These are phyloP conservation scores for Melanogrammus aeglefinus DNA, from an alignment of 2,797 vertebrate species.

Conservation along the genomic window DNA sequence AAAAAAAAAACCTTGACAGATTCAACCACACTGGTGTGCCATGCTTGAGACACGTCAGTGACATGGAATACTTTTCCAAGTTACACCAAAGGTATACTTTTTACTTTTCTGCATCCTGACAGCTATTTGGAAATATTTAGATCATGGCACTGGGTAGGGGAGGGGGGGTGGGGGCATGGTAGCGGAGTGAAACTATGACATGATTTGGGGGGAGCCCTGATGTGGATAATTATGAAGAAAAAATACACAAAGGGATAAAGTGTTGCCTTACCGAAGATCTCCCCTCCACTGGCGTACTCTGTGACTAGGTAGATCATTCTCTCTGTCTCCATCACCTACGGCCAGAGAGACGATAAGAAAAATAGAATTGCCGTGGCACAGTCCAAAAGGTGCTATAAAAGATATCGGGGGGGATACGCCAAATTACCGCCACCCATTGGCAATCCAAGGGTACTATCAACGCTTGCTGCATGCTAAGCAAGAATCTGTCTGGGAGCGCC, in stretches of 20 bases:
- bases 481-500: neutral
- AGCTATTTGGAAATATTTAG: neutral
- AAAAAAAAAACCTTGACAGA: neutral
- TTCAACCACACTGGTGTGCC: neutral
- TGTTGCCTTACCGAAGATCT: slow-evolving; percentile 91
- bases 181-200: neutral
- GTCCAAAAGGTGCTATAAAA: neutral
- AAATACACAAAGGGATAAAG: neutral
- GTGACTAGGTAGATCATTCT: slow-evolving; percentile 98
- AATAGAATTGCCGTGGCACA: neutral
- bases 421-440: neutral
- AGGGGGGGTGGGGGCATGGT: too few relatives aligned
- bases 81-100: too few relatives aligned
- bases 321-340: slow-evolving; percentile 98
- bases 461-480: neutral
- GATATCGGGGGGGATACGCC: neutral
- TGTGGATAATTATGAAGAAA: neutral
- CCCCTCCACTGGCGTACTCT: slow-evolving; percentile 95
- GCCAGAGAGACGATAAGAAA: slow-evolving; percentile 45
- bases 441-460: neutral
- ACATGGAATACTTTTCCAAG: too few relatives aligned
- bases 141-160: neutral
- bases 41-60: neutral
- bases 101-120: too few relatives aligned
- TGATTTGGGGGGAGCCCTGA: neutral